Percentiles rank a stretch among this genome's conserved stretches.
Conservation (phyloP, 2,888 invertebrate genomes). For the Lithophane semibrunnea region DNA sequence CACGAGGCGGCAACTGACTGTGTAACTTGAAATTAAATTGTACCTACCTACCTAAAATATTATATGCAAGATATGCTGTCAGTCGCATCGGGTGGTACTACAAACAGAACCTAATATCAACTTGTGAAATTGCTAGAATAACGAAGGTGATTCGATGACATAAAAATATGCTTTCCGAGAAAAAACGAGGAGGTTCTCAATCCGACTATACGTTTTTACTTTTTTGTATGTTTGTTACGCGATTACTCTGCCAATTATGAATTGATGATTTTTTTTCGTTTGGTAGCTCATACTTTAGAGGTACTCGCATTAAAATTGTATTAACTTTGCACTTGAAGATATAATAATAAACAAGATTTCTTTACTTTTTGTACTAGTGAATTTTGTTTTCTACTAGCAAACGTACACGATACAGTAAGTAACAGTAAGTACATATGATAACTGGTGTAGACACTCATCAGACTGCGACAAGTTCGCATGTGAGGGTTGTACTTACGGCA, state of each 20-base stretch:
- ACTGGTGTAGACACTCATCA: neutral
- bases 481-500: neutral
- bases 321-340: too few species aligned
- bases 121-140: neutral
- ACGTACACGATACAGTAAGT: too few species aligned
- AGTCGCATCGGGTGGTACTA: slow-evolving; percentile 24
- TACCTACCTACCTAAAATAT: neutral
- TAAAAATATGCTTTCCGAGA: neutral
- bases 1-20: neutral
- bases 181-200: too few species aligned
- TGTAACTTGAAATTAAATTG: slow-evolving; percentile 23
- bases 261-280: too few species aligned
- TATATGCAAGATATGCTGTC: neutral
- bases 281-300: too few species aligned
- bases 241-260: too few species aligned
- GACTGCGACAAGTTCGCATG: neutral
- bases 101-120: slow-evolving; percentile 3
- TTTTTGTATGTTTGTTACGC: too few species aligned
- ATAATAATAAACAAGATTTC: too few species aligned
- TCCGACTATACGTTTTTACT: too few species aligned
- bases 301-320: too few species aligned
- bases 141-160: neutral
- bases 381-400: too few species aligned
- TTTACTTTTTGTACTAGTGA: too few species aligned
- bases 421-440: neutral